phyloP scores from a whole-genome alignment of 2,113 vertebrate genomes.

The Podarcis raffonei region DNA sequence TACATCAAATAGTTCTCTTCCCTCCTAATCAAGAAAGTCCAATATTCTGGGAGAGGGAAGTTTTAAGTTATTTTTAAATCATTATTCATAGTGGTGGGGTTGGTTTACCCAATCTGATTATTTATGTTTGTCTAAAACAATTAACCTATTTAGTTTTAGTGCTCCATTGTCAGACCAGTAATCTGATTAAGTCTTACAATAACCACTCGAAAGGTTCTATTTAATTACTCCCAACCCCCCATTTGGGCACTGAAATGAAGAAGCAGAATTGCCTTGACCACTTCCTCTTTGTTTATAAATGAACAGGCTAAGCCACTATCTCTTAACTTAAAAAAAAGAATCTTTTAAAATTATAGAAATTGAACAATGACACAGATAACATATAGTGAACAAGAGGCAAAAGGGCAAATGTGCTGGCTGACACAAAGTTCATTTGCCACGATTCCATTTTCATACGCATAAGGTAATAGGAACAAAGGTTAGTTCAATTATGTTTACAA shows the following conservation, averaged over 20 bases:
- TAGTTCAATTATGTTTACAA: not conserved
- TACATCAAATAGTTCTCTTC: not conserved
- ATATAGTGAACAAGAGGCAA: not conserved
- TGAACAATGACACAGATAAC: not conserved
- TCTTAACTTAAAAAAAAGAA: not conserved
- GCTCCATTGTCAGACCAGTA: conserved; percentile 33
- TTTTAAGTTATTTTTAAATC: conserved; percentile 37
- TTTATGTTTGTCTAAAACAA: conserved; percentile 46
- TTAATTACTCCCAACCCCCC: not conserved
- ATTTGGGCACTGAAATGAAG: not conserved
- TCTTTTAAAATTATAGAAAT: too few species aligned
- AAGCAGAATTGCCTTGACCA: not conserved
- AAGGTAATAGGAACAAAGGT: accelerated
- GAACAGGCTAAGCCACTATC: not conserved
- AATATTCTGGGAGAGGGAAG: conserved; percentile 47
- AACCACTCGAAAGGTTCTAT: accelerated
- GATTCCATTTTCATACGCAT: not conserved
- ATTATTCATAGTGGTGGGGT: conserved; percentile 34
- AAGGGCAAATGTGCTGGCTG: not conserved
- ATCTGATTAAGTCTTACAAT: not conserved
- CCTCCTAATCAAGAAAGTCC: conserved; percentile 46
- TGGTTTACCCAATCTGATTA: conserved; percentile 57
- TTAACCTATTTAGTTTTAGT: conserved; percentile 46
- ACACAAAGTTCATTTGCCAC: not conserved
- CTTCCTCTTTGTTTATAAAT: not conserved